Evolutionary conservation across 1,140 invertebrate species (phyloP), one percentile per base, ranked within the genome.

Genomic region (Aradophagus sp.): DNA sequence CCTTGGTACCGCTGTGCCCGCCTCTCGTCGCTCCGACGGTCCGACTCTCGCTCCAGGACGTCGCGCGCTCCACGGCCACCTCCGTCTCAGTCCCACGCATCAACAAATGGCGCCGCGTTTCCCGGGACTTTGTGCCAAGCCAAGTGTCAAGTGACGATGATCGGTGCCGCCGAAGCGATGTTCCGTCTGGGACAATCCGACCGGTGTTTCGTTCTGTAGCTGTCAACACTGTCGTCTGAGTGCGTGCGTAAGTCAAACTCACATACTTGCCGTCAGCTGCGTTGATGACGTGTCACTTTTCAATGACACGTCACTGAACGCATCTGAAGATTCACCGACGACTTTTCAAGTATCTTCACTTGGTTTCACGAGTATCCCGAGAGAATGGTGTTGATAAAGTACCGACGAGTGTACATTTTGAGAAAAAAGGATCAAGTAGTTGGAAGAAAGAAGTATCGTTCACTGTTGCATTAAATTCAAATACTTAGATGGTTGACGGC

Each of bases 91-190:
- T n/a, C 47, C 35, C 7, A 5, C 10, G 14, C 17, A 29, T 26
- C 38, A 45, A 27, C 61, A 19, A 56, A 66, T 61, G 68, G 36
- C 68, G 55, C 16, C 26, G 26, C 45, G 39, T 13, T 23, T 45
- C 0, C 17, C 39, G 23, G 2, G 29, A 14, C n/a, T 52, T 38
- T 13, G 42, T 13, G 12, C 11, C 23, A 42, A 1, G 36, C 1
- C 29, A 23, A 52, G 67, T 58, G 59, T 27, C 67, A 63, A 63
- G 59, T 71, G 53, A 61, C 35, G 6, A 65, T 48, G 38, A 53
- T 62, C 38, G 42, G 27, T 19, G 12, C 29, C 38, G 23, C 19
- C 26, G 20, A 52, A 15, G 36, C 58, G 45, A 56, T 42, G 66
- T 39, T 44, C 7, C 7, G 52, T 31, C 38, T 55, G 38, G 50